Base-by-base conservation (phyloP, 1,140 invertebrate species). In the Aphaenogaster ashmeadi region DNA sequence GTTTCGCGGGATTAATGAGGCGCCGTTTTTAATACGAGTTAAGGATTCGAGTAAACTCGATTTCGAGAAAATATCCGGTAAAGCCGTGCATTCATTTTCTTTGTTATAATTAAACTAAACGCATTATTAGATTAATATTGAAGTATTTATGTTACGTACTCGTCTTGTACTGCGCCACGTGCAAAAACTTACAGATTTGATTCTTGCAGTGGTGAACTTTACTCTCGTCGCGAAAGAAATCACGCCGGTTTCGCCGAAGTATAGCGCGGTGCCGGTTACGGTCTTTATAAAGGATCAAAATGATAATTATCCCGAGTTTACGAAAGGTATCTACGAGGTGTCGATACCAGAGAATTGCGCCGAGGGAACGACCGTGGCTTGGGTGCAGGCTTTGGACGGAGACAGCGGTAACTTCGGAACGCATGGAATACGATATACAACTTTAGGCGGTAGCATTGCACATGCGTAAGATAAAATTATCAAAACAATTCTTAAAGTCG, bases 291-390 rank as follows among this genome's bases (percentile, higher is more conserved):
- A 97, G 87, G 99, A 99, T 95, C 97, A 98, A 93, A 99, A 99
- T 93, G 99, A 99, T 93, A 99, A 99, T 95, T 98, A 98, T 93
- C 99, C 99, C 0, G 97, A 98, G 94, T 99, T 99, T 92, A 97
- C 96, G 0, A 96, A 98, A 91, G 95, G 96, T 21, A 93, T 97
- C 44, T 99, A 99, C 93, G 97, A 98, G 91, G 97, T 98, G 1
- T 97, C 96, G 1, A 96, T 98, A 38, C 96, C 96, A 15, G 99
- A 99, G 95, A 99, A 99, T 95, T 98, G 98, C 93, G 96, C 96
- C 36, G 95, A 97, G 52, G 98, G 98, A 15, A 98, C 98, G 0
- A 97, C 97, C 7, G 97, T 99, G 0, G 97, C 97, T 7, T 97
- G 97, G 96, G 97, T 99, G 4, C 97, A 98, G 94, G 98, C 98